phyloP scores from a whole-genome alignment of 2,113 vertebrate species.

The Motacilla tschutschensis region DNA sequence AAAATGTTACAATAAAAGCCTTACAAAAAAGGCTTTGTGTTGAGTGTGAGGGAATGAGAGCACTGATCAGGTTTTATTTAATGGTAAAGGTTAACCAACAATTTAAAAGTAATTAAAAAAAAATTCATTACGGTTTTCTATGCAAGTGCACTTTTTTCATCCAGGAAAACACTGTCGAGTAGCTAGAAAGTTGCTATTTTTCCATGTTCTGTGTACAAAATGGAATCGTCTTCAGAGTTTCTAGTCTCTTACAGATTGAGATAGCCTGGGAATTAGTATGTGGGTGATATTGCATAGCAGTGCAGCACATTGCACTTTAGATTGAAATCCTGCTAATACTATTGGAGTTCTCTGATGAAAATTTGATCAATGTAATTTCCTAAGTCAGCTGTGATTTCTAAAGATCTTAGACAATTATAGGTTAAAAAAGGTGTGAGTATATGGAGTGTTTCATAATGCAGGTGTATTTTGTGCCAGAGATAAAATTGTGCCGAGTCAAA shows the following conservation, averaged over 20 bases:
- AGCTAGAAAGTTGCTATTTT: background rate
- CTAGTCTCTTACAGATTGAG: background rate
- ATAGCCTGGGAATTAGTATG: background rate
- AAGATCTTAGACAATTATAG: background rate
- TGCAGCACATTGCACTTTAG: background rate
- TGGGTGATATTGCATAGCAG: background rate
- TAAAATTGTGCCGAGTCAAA: background rate
- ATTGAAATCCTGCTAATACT: background rate
- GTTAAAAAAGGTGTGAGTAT: background rate
- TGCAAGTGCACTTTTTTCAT: background rate
- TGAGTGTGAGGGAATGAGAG: background rate
- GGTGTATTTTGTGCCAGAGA: background rate
- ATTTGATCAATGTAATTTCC: background rate
- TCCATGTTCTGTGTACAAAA: background rate
- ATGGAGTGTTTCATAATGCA: background rate
- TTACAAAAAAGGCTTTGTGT: background rate
- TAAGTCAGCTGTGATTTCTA: background rate
- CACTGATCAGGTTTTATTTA: background rate
- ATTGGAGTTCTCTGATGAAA: background rate
- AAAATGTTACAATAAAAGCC: background rate
- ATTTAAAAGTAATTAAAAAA: background rate
- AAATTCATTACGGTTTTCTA: background rate
- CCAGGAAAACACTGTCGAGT: background rate
- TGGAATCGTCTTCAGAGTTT: background rate
- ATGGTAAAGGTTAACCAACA: background rate